Percentiles rank a stretch among this genome's conserved stretches.
Conservation (phyloP, 1,140 invertebrate genomes). For the Luehdorfia chinensis region DNA sequence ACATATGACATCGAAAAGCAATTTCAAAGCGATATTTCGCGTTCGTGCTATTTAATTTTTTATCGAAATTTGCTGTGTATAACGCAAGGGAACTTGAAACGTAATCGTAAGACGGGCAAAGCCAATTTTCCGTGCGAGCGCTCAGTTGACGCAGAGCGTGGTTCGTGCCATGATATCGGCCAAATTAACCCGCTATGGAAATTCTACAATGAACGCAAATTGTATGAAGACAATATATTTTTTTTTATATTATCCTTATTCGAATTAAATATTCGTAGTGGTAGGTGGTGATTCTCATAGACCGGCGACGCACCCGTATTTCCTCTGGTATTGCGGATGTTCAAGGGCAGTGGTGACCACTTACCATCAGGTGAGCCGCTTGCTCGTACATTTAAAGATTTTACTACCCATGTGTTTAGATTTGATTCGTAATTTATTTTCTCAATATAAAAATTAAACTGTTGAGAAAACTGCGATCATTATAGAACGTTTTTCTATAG, state of each 20-base stretch:
- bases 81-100: constrained; percentile 53
- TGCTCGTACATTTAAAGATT: no score
- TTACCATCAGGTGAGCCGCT: no score
- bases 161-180: constrained; percentile 40
- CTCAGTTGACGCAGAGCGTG: constrained; percentile 27
- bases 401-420: no score
- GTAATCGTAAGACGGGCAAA: constrained; percentile 60
- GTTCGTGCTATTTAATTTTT: constrained; percentile 16
- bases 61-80: constrained; percentile 6
- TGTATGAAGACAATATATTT: no score
- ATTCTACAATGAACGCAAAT: constrained; percentile 31
- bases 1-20: constrained; percentile 16
- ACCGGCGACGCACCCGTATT: no score
- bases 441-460: no score
- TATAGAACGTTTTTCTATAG: constrained; percentile 57
- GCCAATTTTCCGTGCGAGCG: constrained; percentile 68
- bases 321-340: no score
- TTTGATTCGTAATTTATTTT: no score
- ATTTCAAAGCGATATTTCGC: constrained; percentile 16
- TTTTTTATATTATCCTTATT: no score
- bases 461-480: constrained; percentile 26
- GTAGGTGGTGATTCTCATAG: no score
- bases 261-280: no score
- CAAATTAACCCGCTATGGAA: constrained; percentile 53
- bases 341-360: no score